These are phyloP conservation scores for Synergus laeviventris DNA, from an alignment of 2,888 invertebrate species.

Conservation along the genomic window DNA sequence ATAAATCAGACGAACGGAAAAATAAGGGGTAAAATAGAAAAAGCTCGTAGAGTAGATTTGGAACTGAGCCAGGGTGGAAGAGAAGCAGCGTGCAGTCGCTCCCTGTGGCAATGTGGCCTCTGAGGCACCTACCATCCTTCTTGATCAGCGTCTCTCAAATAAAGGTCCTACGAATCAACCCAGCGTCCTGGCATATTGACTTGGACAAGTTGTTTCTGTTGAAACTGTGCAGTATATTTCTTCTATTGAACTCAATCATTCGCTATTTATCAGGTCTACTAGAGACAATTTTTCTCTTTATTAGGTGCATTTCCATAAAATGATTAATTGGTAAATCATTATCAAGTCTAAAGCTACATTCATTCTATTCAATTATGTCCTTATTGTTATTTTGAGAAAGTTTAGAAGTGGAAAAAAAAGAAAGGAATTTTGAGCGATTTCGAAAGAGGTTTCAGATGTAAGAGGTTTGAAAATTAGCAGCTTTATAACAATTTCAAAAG, in stretches of 20 bases:
- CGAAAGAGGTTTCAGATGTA: too few relatives aligned
- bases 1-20: slow-evolving; percentile 69
- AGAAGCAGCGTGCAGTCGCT: slow-evolving; percentile 53
- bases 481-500: too few relatives aligned
- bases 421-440: too few relatives aligned
- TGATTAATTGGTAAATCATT: too few relatives aligned
- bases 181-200: slow-evolving; percentile 23
- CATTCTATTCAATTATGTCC: too few relatives aligned
- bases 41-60: slow-evolving; percentile 71
- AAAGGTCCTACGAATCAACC: slow-evolving; percentile 34
- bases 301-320: too few relatives aligned
- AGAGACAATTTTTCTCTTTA: background rate
- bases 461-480: too few relatives aligned
- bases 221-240: background rate
- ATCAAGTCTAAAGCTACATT: too few relatives aligned
- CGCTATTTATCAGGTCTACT: background rate
- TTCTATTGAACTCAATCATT: background rate
- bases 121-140: slow-evolving; percentile 50
- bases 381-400: too few relatives aligned
- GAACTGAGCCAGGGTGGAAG: slow-evolving; percentile 64
- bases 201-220: slow-evolving; percentile 21
- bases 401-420: too few relatives aligned
- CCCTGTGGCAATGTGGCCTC: slow-evolving; percentile 55
- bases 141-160: slow-evolving; percentile 39
- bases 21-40: slow-evolving; percentile 68